Percentiles rank a stretch among this genome's conserved stretches.
Conservation (phyloP, 2,888 invertebrate genomes). For the Anticlea derivata region DNA sequence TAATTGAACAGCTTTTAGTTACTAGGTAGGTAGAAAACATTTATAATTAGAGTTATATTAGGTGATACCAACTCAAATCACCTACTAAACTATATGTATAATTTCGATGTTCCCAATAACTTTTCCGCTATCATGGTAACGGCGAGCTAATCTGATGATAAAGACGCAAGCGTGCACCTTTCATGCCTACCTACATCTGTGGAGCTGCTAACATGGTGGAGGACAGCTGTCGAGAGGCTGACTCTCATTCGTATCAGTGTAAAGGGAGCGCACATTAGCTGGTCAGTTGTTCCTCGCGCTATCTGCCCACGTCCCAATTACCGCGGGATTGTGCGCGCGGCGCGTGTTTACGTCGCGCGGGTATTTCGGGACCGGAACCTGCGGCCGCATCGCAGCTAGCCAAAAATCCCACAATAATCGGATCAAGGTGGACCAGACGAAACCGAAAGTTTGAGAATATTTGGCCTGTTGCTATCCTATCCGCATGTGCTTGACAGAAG, state of each 20-base stretch:
- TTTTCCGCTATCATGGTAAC: no score
- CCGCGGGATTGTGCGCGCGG: conserved; percentile 31
- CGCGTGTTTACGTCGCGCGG: conserved; percentile 67
- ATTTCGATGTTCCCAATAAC: no score
- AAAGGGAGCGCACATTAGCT: neutral
- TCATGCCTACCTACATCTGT: no score
- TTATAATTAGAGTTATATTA: no score
- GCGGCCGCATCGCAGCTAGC: conserved; percentile 59
- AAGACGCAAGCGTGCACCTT: no score
- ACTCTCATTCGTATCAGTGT: no score
- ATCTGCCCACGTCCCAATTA: conserved; percentile 32
- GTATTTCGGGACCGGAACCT: conserved; percentile 78
- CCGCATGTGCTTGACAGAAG: neutral
- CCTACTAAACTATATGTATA: no score
- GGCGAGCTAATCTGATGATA: no score
- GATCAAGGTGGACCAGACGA: conserved; percentile 68
- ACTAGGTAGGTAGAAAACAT: no score
- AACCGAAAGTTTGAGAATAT: conserved; percentile 40
- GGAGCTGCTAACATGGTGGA: no score
- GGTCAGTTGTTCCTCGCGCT: conserved; percentile 7
- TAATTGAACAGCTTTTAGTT: no score
- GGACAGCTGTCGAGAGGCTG: neutral
- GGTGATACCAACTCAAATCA: no score
- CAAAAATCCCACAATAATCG: conserved; percentile 70
- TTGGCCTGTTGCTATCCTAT: conserved; percentile 38